Evolutionary conservation across 2,113 vertebrate genomes (phyloP), one percentile per base, ranked within the genome.

Genomic region (Anhinga rufa): DNA sequence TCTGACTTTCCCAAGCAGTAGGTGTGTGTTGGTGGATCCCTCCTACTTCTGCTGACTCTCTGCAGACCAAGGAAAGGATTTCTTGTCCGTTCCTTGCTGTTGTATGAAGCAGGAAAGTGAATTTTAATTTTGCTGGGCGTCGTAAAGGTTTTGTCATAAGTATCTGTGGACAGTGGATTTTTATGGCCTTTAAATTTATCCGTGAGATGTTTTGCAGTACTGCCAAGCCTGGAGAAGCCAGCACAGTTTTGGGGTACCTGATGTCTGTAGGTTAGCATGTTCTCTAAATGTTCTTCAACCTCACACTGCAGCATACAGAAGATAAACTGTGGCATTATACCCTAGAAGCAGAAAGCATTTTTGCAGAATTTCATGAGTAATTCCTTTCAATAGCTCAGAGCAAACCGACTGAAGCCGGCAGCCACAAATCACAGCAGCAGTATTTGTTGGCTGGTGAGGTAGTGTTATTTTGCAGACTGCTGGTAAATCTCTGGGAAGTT

Each of bases 401-500:
- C 48, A 88, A 95, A 68, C 48, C 2, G 6, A 40, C 66, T 54
- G 66, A 90, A 74, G 57, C 76, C 8, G 1, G 42, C 68, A 86
- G 66, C 66, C 48, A 72, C 91, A 96, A 93, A 93, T 95, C 93
- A 92, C 57, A 68, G n/a, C 52, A 76, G 42, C 79, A 64, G 81
- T 68, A 34, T 49, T 93, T 58, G n/a, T 40, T 60, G 65, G 44
- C 51, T 74, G 86, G 46, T 8, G 51, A 74, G 70, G 84, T 25
- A 82, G 57, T 18, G 4, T 70, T 54, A 48, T 80, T 89, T 74
- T 92, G 46, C 49, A 57, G 88, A 12, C 49, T 78, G 51, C 65
- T 93, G 88, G 77, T 95, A 92, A 95, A 95, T 88, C 91, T 93
- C 82, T 80, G 42, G 55, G 79, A 93, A 65, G 38, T 66, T 90